These are phyloP conservation scores for Microdon myrmicae DNA, from an alignment of 2,888 invertebrate species.

Conservation along the genomic window DNA sequence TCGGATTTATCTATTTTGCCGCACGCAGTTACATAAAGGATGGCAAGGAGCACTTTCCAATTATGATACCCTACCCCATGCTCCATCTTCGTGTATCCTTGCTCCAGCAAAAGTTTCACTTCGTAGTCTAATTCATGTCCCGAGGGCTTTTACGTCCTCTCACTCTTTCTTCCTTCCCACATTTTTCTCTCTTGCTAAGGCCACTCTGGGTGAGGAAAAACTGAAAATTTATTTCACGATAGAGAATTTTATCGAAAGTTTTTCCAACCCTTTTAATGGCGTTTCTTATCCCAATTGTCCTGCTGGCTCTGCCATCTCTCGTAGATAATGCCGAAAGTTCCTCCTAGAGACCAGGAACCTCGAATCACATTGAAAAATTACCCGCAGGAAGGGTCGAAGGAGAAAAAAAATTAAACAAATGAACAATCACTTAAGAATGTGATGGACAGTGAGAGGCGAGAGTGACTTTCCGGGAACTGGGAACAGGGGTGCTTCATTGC, in stretches of 20 bases:
- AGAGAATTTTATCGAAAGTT: constrained; percentile 52
- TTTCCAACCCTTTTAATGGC: constrained; percentile 43
- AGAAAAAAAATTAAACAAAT: constrained; percentile 43
- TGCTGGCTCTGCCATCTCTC: background rate
- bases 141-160: constrained; percentile 40
- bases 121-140: constrained; percentile 47
- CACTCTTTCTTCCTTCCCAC: too few species aligned
- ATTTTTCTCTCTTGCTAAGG: background rate
- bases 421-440: constrained; percentile 46
- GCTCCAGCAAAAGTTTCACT: constrained; percentile 32
- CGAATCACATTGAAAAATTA: constrained; percentile 37
- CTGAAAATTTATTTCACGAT: constrained; percentile 50
- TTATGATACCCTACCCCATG: too few species aligned
- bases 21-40: constrained; percentile 39
- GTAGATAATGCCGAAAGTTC: constrained; percentile 45
- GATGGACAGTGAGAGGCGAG: constrained; percentile 36
- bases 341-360: constrained; percentile 23
- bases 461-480: constrained; percentile 30
- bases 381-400: constrained; percentile 30
- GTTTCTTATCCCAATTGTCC: constrained; percentile 1
- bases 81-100: too few species aligned
- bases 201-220: constrained; percentile 20
- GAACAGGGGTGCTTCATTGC: constrained; percentile 1
- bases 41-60: constrained; percentile 12
- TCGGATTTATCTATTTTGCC: constrained; percentile 52